phyloP scores from a whole-genome alignment of 64 coral and sea anemone species.

The Montipora sp. region DNA sequence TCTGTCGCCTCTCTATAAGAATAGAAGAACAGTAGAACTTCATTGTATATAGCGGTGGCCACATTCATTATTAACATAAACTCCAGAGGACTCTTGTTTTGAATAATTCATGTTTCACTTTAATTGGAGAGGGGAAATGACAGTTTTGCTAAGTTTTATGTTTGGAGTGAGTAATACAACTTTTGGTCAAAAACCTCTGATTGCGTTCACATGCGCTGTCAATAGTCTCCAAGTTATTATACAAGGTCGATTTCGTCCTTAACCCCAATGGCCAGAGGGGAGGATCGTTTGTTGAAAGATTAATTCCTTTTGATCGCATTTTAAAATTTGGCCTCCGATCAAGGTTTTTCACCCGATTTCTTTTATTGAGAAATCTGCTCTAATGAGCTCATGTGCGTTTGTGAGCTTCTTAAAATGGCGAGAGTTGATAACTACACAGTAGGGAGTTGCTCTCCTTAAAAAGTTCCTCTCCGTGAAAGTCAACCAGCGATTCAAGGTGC shows the following conservation, averaged over 20 bases:
- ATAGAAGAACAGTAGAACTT: neutral
- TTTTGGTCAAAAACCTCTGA: too few species aligned
- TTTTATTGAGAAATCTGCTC: neutral
- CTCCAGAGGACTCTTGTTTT: neutral
- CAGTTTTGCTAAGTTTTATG: neutral
- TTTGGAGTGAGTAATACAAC: neutral
- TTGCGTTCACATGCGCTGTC: too few species aligned
- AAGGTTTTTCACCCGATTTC: neutral
- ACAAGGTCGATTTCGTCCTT: too few species aligned
- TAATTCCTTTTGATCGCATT: neutral
- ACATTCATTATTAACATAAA: constrained; percentile 18
- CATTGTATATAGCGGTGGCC: constrained; percentile 38
- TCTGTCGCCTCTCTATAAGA: neutral
- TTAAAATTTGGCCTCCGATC: neutral
- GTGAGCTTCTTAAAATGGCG: neutral
- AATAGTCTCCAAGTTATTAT: too few species aligned
- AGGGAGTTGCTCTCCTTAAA: neutral
- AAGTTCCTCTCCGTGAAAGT: neutral
- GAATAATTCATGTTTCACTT: constrained; percentile 36
- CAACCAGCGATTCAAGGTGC: neutral
- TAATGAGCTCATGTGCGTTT: neutral
- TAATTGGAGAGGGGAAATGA: neutral
- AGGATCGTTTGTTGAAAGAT: neutral
- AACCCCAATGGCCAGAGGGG: too few species aligned
- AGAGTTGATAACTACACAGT: neutral